These are phyloP conservation scores for Parotocinclus haroldoi DNA, from an alignment of 2,797 vertebrate species.

Conservation along the genomic window DNA sequence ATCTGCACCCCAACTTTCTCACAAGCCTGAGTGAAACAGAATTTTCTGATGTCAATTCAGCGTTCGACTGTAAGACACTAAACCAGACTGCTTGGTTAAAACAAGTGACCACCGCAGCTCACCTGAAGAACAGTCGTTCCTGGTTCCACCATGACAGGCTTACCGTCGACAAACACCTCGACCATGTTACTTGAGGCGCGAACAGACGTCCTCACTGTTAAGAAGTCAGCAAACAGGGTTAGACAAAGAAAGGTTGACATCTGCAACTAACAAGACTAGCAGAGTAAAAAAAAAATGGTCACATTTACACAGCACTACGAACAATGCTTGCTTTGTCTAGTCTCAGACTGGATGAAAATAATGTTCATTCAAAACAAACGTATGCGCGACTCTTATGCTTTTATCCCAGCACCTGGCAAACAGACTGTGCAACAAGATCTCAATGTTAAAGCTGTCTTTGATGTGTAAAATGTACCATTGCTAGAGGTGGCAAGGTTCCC, in stretches of 20 bases:
- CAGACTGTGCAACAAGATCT: too few relatives aligned
- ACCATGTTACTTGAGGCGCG: slow-evolving; percentile 87
- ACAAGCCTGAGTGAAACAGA: slow-evolving; percentile 73
- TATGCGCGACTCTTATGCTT: too few relatives aligned
- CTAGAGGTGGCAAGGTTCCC: slow-evolving; percentile 57
- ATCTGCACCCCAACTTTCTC: slow-evolving; percentile 93
- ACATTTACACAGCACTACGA: too few relatives aligned
- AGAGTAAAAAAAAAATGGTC: too few relatives aligned
- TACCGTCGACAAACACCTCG: slow-evolving; percentile 95
- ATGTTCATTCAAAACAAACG: too few relatives aligned
- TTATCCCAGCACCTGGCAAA: too few relatives aligned
- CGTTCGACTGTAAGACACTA: neutral
- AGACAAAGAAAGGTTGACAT: too few relatives aligned
- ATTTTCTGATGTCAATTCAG: neutral
- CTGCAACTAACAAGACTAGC: too few relatives aligned
- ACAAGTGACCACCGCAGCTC: slow-evolving; percentile 8
- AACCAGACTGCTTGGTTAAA: neutral
- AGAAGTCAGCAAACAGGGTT: neutral
- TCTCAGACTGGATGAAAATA: too few relatives aligned
- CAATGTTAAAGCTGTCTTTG: neutral
- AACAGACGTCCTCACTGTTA: slow-evolving; percentile 72
- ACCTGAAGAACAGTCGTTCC: slow-evolving; percentile 97
- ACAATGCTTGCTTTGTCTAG: too few relatives aligned
- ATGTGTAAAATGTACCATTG: slow-evolving; percentile 55
- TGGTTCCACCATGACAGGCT: slow-evolving; percentile 85